These are phyloP conservation scores for Threskiornis aethiopicus DNA, from an alignment of 2,797 vertebrate species.

Conservation along the genomic window DNA sequence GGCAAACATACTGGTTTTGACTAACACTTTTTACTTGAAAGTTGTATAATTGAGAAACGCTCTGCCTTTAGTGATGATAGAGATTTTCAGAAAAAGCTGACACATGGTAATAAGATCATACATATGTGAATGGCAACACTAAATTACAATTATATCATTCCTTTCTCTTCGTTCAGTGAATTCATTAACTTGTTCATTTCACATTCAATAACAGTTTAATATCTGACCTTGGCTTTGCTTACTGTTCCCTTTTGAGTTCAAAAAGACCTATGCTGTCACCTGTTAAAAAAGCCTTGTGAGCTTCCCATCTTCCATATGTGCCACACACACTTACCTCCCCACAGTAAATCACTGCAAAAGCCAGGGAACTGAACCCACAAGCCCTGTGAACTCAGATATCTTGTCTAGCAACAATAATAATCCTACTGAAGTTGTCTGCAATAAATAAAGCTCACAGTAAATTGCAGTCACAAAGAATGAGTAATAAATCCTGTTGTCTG, in stretches of 20 bases:
- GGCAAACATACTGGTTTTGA: background rate
- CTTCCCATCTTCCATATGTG: background rate
- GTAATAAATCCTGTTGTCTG: background rate
- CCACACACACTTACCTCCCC: background rate
- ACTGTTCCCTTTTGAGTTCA: background rate
- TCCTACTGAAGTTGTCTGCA: background rate
- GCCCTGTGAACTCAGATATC: background rate
- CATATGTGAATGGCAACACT: background rate
- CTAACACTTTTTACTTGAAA: background rate
- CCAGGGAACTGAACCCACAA: background rate
- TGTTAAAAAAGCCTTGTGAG: background rate
- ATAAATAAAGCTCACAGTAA: background rate
- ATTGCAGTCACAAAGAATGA: background rate
- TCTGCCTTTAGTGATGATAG: background rate
- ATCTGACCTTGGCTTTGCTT: background rate
- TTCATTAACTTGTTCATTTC: background rate
- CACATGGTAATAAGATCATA: background rate
- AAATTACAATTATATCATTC: background rate
- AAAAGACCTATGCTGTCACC: background rate
- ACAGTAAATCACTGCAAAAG: background rate
- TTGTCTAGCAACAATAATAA: background rate
- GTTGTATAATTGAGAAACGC: background rate
- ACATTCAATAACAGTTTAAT: background rate
- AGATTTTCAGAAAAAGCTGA: background rate
- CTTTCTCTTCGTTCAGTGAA: background rate